phyloP scores from a whole-genome alignment of 2,797 vertebrate genomes.

The Intellagama lesueurii region DNA sequence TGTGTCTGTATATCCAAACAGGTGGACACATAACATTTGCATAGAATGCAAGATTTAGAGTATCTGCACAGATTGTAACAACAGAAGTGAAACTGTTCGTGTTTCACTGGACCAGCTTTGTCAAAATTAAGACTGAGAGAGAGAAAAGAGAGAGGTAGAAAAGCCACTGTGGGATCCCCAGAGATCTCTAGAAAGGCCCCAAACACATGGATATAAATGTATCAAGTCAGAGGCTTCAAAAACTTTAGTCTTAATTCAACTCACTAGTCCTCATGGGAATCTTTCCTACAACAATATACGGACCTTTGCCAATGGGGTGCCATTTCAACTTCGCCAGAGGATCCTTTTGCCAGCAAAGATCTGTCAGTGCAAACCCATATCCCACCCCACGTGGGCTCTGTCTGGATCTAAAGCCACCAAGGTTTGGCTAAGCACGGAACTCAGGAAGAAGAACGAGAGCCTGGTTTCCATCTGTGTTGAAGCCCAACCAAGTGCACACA shows the following conservation, averaged over 20 bases:
- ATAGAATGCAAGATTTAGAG: too few relatives aligned
- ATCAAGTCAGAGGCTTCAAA: background rate
- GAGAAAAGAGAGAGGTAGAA: background rate
- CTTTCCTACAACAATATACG: background rate
- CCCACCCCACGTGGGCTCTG: too few relatives aligned
- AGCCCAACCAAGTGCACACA: too few relatives aligned
- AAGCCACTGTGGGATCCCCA: background rate
- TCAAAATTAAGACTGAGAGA: background rate
- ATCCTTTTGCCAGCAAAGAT: too few relatives aligned
- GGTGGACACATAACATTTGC: background rate
- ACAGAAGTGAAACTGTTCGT: too few relatives aligned
- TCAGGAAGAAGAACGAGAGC: too few relatives aligned
- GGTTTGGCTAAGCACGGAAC: too few relatives aligned
- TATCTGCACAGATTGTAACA: background rate
- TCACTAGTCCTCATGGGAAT: constrained; percentile 25
- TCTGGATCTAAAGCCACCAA: too few relatives aligned
- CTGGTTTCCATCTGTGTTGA: too few relatives aligned
- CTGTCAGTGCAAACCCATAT: too few relatives aligned
- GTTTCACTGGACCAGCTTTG: background rate
- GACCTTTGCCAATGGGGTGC: too few relatives aligned
- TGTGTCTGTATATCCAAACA: fast-evolving
- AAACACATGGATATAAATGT: background rate
- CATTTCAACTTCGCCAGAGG: too few relatives aligned
- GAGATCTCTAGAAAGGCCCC: background rate
- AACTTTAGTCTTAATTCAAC: constrained; percentile 40